Evolutionary conservation across 1,140 invertebrate genomes (phyloP).

Genomic region (Drosophila pandora): DNA sequence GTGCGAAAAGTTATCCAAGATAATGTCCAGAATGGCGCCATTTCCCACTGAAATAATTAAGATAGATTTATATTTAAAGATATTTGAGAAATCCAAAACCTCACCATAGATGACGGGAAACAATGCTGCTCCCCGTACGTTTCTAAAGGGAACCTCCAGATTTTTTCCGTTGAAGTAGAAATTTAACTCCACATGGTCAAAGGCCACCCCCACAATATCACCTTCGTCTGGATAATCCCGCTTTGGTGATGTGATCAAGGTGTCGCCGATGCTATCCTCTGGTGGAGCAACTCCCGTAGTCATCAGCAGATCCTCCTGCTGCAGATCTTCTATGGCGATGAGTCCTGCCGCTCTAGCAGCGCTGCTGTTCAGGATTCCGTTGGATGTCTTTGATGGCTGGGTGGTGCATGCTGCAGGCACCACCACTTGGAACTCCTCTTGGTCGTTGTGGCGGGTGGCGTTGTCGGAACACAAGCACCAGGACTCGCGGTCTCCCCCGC

Average conservation of each 20-base stretch:
- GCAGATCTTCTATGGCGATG: constrained; percentile 82
- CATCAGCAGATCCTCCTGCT: constrained; percentile 84
- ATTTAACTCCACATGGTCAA: constrained; percentile 98
- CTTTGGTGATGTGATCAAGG: constrained; percentile 41
- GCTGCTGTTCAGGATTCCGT: constrained; percentile 84
- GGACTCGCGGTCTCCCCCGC: constrained; percentile 94
- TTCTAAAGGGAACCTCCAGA: constrained; percentile 92
- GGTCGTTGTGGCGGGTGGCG: constrained; percentile 91
- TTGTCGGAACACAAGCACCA: constrained; percentile 97
- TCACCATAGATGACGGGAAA: constrained; percentile 97
- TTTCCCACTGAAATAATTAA: constrained; percentile 93
- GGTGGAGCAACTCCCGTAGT: constrained; percentile 78
- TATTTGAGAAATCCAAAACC: constrained; percentile 36
- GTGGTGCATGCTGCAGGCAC: constrained; percentile 82
- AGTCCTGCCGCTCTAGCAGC: constrained; percentile 67
- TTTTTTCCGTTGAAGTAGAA: constrained; percentile 97
- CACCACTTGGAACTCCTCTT: constrained; percentile 88
- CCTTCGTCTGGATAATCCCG: constrained; percentile 92
- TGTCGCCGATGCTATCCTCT: constrained; percentile 24
- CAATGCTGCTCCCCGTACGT: constrained; percentile 95
- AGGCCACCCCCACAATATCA: constrained; percentile 96
- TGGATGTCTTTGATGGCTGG: constrained; percentile 46
- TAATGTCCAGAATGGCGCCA: constrained; percentile 97
- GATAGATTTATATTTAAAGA: neutral
- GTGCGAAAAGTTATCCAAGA: constrained; percentile 94